Evolutionary conservation across 2,113 vertebrate genomes (phyloP).

Genomic region (Leptobrachium ailaonicum): DNA sequence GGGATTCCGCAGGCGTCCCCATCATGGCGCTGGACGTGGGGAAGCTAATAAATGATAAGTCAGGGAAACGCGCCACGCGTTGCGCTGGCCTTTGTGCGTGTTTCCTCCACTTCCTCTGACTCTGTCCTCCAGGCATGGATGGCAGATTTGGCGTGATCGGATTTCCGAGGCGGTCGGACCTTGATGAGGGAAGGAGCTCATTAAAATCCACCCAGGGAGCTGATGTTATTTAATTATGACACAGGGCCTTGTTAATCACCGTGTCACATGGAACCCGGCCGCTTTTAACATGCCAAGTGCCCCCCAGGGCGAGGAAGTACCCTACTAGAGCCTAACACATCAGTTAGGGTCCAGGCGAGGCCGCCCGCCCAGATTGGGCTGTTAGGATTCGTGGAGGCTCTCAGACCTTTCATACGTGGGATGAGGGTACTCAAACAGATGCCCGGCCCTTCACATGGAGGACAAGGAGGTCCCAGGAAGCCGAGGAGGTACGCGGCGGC

Average conservation of each 20-base stretch:
- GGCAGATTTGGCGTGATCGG: too few species aligned
- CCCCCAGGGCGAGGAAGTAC: constrained; percentile 59
- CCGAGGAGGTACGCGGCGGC: constrained; percentile 32
- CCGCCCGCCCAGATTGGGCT: constrained; percentile 63
- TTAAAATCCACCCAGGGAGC: constrained; percentile 74
- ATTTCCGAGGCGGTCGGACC: too few species aligned
- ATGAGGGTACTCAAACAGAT: constrained; percentile 70
- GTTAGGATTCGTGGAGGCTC: constrained; percentile 66
- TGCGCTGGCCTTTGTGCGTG: too few species aligned
- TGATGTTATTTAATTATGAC: constrained; percentile 73
- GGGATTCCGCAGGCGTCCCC: too few species aligned
- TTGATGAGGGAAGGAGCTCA: constrained; percentile 62
- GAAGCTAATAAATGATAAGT: too few species aligned
- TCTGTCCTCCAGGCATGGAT: too few species aligned
- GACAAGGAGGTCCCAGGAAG: constrained; percentile 60
- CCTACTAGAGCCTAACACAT: constrained; percentile 52
- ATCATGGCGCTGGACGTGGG: too few species aligned
- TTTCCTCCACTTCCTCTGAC: too few species aligned
- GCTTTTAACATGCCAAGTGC: constrained; percentile 79
- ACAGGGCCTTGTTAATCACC: constrained; percentile 68
- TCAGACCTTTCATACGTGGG: constrained; percentile 59
- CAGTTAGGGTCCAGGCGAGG: constrained; percentile 51
- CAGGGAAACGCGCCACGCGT: too few species aligned
- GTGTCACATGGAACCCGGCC: constrained; percentile 70
- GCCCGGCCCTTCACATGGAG: constrained; percentile 64